A percentile compares a stretch with the other conserved stretches of the same genome.
Evolutionary conservation across 2,113 vertebrate genomes (phyloP).

Genomic region (Tachycineta bicolor): DNA sequence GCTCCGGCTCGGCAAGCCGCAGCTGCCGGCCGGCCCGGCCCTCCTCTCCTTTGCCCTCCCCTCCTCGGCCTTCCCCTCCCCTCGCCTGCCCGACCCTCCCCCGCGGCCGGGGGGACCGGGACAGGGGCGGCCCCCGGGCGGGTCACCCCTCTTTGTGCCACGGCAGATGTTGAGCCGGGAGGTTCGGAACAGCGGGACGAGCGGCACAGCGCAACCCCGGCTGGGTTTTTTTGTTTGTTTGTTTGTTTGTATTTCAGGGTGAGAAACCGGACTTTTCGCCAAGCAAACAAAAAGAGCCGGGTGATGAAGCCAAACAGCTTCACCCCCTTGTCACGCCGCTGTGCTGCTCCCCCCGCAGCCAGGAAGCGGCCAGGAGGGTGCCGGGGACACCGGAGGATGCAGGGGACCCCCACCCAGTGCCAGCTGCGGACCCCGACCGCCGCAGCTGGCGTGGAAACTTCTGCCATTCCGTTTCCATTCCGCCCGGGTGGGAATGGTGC

Average conservation of each 20-base stretch:
- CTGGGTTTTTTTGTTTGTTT: not conserved
- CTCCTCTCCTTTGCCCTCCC: not conserved
- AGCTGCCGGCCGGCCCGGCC: not conserved
- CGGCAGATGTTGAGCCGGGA: not conserved
- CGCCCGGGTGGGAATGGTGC: not conserved
- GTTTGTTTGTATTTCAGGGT: not conserved
- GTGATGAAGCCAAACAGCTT: not conserved
- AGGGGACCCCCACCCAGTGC: not conserved
- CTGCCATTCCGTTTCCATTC: not conserved
- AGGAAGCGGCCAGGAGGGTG: not conserved
- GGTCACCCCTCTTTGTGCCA: not conserved
- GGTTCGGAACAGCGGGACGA: not conserved
- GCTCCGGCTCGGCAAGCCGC: not conserved
- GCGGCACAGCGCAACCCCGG: rapidly evolving
- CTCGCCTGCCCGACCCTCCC: not conserved
- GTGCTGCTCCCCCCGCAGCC: not conserved
- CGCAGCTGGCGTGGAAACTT: not conserved
- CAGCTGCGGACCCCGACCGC: not conserved
- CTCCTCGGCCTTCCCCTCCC: not conserved
- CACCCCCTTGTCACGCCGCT: too few relatives aligned
- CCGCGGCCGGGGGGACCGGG: not conserved
- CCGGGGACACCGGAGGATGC: not conserved
- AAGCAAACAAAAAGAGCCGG: not conserved
- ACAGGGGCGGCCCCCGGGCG: not conserved
- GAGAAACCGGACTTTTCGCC: not conserved